phyloP scores from a whole-genome alignment of 2,888 invertebrate species.

The Phanerotoma sp. region DNA sequence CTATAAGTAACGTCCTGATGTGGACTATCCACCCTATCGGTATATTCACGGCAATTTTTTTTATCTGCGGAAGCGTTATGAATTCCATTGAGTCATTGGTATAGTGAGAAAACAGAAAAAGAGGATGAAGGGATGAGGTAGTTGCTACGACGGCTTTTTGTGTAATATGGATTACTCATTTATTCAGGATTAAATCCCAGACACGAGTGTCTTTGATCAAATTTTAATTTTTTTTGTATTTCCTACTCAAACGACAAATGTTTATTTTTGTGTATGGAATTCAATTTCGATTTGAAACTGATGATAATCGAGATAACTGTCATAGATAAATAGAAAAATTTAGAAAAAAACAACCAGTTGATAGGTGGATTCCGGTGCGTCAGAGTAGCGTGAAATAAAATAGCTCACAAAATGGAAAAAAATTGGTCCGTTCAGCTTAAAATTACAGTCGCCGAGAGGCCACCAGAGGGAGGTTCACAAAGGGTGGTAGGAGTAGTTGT shows the following conservation, averaged over 20 bases:
- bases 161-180: conserved; percentile 29
- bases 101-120: conserved; percentile 27
- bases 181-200: conserved; percentile 27
- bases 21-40: conserved; percentile 36
- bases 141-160: conserved; percentile 23
- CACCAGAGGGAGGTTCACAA: conserved; percentile 38
- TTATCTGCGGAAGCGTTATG: conserved; percentile 49
- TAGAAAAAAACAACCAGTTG: not conserved
- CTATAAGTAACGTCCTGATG: conserved; percentile 62
- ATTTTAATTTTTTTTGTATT: not conserved
- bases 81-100: conserved; percentile 53
- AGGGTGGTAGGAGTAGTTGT: conserved; percentile 34
- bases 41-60: conserved; percentile 43
- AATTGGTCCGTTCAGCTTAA: conserved; percentile 52
- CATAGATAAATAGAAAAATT: too few species aligned
- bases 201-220: conserved; percentile 19
- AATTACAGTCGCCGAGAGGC: conserved; percentile 49
- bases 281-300: not conserved
- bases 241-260: not conserved
- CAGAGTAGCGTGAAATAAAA: conserved; percentile 18
- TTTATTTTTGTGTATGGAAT: not conserved
- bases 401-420: conserved; percentile 35
- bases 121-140: conserved; percentile 12
- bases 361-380: conserved; percentile 16
- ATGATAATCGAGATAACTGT: too few species aligned